Base-by-base conservation (phyloP, 1,140 invertebrate species). In the Drosophila kurseongensis region DNA sequence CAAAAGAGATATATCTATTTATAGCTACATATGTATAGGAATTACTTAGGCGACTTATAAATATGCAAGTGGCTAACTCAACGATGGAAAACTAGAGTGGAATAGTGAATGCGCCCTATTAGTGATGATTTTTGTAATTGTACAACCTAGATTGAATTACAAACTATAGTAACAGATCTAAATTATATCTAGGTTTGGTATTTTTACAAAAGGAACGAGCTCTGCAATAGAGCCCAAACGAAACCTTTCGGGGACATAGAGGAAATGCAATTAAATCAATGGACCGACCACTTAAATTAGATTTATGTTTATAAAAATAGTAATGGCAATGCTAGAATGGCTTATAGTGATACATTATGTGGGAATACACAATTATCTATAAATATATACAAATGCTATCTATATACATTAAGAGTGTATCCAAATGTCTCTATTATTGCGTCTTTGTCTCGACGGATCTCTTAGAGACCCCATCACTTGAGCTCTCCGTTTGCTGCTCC, bases 81-180 rank as follows among this genome's bases (percentile, higher is more conserved):
- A 60, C 62, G 36, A 44, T 38, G 51, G 14, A 14, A 51, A 73
- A 51, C 16, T 40, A 54, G 35, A 42, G 47, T 29, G 13, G 35
- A 12, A 29, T 14, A 18, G 40, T 63, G 23, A 57, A 35, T 55
- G 59, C 50, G 50, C 36, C 14, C 23, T 52, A 41, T 36, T 51
- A 51, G 61, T 66, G 59, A 68, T 68, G 65, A 29, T 16, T 60
- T 42, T 14, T 45, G 5, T 45, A 75, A 57, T 45, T 51, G 12
- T 59, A 62, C 42, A 67, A 79, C 62, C 48, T 79, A 65, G 23
- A 59, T 18, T 78, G 52, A 27, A 58, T 74, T 80, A 84, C 54
- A 65, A 80, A 85, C 81, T 80, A 77, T 52, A 59, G 42, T 59
- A 84, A 80, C 73, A 80, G 61, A 59, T 63, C 54, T 76, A 74